Percentiles rank a stretch among this genome's conserved stretches.
Evolutionary conservation across 2,797 vertebrate genomes (phyloP).

Genomic region (Lacerta agilis): DNA sequence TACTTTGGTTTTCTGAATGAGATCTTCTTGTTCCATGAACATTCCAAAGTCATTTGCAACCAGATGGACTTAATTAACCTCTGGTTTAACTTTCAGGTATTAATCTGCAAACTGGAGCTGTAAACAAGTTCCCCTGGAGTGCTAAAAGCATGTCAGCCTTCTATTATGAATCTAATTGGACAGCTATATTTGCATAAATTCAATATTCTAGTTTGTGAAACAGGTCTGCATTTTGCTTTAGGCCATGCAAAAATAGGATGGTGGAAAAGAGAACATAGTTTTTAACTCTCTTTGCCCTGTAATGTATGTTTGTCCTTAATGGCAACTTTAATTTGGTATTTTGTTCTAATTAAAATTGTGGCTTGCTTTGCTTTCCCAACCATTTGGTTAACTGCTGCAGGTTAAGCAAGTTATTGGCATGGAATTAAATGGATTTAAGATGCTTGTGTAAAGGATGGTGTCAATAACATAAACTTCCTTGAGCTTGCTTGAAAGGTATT

Average conservation of each 20-base stretch:
- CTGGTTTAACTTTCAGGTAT: conserved; percentile 1
- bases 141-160: neutral
- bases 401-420: conserved; percentile 3
- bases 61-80: conserved; percentile 24
- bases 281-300: neutral
- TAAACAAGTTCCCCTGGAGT: conserved; percentile 16
- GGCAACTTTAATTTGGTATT: neutral
- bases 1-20: neutral
- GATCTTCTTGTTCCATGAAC: neutral
- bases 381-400: neutral
- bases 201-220: neutral
- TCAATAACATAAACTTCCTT: conserved; percentile 30
- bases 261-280: neutral
- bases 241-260: neutral
- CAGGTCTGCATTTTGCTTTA: conserved; percentile 4
- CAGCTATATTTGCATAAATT: conserved; percentile 12
- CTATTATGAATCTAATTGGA: neutral
- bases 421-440: conserved; percentile 30
- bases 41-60: neutral
- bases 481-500: neutral
- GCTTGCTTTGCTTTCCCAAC: neutral
- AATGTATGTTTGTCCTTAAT: neutral
- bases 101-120: conserved; percentile 2
- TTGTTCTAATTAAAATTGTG: neutral
- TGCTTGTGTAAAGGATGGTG: conserved; percentile 13